Percentiles rank a stretch among this genome's conserved stretches.
These are phyloP conservation scores for Therioaphis trifolii DNA, from an alignment of 2,888 invertebrate species.

Conservation along the genomic window DNA sequence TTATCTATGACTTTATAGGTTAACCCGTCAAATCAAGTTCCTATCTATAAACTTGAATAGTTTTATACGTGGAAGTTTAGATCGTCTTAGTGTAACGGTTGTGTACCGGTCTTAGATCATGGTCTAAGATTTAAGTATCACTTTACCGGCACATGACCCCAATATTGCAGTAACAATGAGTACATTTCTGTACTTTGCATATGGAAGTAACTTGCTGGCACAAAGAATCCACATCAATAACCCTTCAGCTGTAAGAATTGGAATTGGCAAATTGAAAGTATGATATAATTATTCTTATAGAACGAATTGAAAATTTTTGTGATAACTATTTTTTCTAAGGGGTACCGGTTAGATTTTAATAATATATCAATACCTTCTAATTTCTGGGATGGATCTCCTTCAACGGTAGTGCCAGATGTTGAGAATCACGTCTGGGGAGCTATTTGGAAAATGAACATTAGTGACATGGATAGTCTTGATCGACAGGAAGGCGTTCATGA, in stretches of 20 bases:
- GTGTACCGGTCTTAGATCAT: too few relatives aligned
- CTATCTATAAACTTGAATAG: too few relatives aligned
- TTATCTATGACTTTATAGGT: too few relatives aligned
- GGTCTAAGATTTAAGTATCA: too few relatives aligned
- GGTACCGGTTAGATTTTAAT: constrained; percentile 77
- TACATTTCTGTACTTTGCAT: constrained; percentile 86
- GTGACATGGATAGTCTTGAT: constrained; percentile 77
- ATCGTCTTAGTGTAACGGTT: too few relatives aligned
- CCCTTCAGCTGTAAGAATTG: constrained; percentile 78
- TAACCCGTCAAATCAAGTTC: too few relatives aligned
- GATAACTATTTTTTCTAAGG: constrained; percentile 69
- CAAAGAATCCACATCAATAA: constrained; percentile 84
- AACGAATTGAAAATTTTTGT: too few relatives aligned
- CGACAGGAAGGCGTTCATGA: constrained; percentile 81
- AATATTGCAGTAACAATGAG: constrained; percentile 67
- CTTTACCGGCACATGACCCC: too few relatives aligned
- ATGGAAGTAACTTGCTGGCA: constrained; percentile 87
- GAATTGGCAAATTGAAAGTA: constrained; percentile 78
- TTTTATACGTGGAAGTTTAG: too few relatives aligned
- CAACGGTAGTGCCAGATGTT: constrained; percentile 80
- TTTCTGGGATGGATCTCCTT: constrained; percentile 84
- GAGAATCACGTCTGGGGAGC: constrained; percentile 78
- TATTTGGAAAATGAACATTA: constrained; percentile 78
- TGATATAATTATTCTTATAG: background rate
- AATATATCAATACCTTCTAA: constrained; percentile 74